phyloP scores from a whole-genome alignment of 2,888 invertebrate genomes.

The Chydorus sphaericus region DNA sequence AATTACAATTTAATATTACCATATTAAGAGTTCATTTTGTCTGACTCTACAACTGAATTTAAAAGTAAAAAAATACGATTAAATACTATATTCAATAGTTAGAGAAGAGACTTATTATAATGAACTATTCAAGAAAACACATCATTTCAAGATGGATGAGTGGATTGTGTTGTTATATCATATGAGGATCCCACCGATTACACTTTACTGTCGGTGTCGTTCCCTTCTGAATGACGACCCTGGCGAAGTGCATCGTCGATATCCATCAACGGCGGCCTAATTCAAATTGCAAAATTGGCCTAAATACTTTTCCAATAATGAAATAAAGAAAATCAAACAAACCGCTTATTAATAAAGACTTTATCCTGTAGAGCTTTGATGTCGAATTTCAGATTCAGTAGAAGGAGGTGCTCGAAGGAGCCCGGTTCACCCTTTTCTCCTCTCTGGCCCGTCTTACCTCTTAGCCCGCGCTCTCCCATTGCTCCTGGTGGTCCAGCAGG shows the following conservation, averaged over 20 bases:
- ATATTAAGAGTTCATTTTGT: too few relatives aligned
- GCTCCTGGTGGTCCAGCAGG: constrained; percentile 43
- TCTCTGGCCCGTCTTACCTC: constrained; percentile 40
- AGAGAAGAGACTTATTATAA: too few relatives aligned
- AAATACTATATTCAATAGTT: too few relatives aligned
- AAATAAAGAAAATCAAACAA: constrained; percentile 22
- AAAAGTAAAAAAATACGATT: too few relatives aligned
- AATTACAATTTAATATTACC: too few relatives aligned
- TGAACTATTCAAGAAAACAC: too few relatives aligned
- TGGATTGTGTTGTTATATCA: too few relatives aligned
- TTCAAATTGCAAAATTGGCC: neutral
- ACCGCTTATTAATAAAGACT: constrained; percentile 44
- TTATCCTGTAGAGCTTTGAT: constrained; percentile 43
- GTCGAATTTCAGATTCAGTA: constrained; percentile 46
- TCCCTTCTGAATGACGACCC: too few relatives aligned
- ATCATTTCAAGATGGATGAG: too few relatives aligned
- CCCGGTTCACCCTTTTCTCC: constrained; percentile 45
- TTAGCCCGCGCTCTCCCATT: constrained; percentile 45
- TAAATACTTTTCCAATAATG: neutral
- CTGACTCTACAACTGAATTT: too few relatives aligned
- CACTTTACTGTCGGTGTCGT: too few relatives aligned
- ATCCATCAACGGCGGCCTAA: neutral
- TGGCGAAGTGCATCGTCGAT: neutral
- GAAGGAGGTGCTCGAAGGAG: constrained; percentile 45
- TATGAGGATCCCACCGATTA: too few relatives aligned